Evolutionary conservation across 92 coral and sea anemone genomes (phyloP).

Genomic region (Virgularia gustaviana): DNA sequence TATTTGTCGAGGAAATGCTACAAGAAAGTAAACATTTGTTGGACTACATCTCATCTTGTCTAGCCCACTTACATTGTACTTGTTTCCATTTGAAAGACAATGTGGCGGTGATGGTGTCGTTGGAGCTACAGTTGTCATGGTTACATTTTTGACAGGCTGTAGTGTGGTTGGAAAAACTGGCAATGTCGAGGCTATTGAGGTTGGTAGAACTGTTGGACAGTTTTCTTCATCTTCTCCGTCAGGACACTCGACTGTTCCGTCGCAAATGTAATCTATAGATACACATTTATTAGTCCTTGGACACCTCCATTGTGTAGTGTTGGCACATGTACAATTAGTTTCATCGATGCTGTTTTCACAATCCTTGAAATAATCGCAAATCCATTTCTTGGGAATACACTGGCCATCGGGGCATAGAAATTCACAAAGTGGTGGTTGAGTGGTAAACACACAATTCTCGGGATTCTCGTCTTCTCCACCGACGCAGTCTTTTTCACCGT

Average conservation of each 20-base stretch:
- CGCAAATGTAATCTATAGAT: conserved; percentile 21
- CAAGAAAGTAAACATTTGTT: no score
- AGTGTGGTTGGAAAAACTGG: conserved; percentile 8
- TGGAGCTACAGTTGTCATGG: background rate
- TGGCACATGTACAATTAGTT: conserved; percentile 24
- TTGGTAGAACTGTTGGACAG: conserved; percentile 26
- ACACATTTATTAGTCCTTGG: conserved; percentile 23
- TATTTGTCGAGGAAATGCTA: no score
- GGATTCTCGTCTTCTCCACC: conserved; percentile 28
- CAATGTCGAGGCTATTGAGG: conserved; percentile 12
- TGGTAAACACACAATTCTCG: conserved; percentile 12
- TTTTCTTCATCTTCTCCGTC: conserved; percentile 26
- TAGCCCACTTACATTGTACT: conserved; percentile 25
- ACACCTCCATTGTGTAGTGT: conserved; percentile 27
- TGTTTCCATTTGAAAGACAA: background rate
- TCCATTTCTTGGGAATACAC: conserved; percentile 10
- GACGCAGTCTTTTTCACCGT: conserved; percentile 19
- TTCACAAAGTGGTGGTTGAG: conserved; percentile 25
- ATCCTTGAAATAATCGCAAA: conserved; percentile 32
- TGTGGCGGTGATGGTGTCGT: background rate
- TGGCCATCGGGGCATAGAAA: conserved; percentile 22
- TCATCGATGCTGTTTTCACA: conserved; percentile 28
- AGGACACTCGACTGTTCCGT: conserved; percentile 27
- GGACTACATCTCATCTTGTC: no score
- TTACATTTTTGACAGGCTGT: background rate